Evolutionary conservation across 2,797 vertebrate species (phyloP).

Genomic region (Echiichthys vipera): DNA sequence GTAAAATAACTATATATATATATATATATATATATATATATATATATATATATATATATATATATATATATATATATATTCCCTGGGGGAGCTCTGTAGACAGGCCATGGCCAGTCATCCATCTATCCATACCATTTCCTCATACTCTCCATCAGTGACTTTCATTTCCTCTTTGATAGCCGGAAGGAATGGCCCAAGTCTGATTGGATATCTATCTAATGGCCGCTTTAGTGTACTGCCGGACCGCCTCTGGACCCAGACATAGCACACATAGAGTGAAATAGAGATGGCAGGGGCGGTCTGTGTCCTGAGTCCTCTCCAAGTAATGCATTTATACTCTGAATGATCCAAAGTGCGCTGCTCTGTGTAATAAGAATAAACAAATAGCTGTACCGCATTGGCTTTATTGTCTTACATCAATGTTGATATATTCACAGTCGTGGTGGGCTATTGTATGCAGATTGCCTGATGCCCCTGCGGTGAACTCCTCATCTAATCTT

Average conservation of each 20-base stretch:
- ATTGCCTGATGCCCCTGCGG: conserved; percentile 71
- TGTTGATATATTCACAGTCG: conserved; percentile 69
- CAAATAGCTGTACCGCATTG: conserved; percentile 65
- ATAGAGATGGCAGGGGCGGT: conserved; percentile 27
- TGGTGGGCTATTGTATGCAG: conserved; percentile 73
- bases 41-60: neutral
- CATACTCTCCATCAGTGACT: conserved; percentile 68
- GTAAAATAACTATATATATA: too few species aligned
- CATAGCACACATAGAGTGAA: conserved; percentile 30
- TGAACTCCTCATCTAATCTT: conserved; percentile 76
- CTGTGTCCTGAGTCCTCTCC: conserved; percentile 34
- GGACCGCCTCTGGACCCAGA: conserved; percentile 66
- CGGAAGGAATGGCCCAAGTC: conserved; percentile 59
- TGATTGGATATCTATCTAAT: conserved; percentile 75
- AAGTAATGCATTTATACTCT: conserved; percentile 62
- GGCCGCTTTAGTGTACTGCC: conserved; percentile 62
- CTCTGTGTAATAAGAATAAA: conserved; percentile 69
- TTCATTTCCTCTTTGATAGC: conserved; percentile 74
- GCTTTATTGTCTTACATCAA: conserved; percentile 75
- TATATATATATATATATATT: neutral
- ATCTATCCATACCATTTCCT: conserved; percentile 61
- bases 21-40: neutral
- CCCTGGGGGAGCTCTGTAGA: conserved; percentile 45
- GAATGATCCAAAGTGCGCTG: conserved; percentile 46
- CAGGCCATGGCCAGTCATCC: conserved; percentile 55